Evolutionary conservation across 2,797 vertebrate genomes (phyloP), one percentile per base, ranked within the genome.

Genomic region (Amblyraja radiata): DNA sequence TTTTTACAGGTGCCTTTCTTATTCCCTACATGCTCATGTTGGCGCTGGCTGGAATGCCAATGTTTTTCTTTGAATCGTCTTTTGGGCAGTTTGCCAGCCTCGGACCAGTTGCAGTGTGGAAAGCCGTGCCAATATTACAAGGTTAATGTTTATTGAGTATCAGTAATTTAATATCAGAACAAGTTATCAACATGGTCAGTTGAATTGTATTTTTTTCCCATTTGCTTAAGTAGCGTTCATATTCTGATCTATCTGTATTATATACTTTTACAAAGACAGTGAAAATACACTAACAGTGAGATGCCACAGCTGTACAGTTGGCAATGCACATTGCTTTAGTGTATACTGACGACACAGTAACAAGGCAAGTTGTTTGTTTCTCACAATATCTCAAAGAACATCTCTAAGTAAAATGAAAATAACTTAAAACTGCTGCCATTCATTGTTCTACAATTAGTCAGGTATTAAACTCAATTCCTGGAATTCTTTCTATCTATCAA

Each of bases 1-100:
- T 78, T n/a, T 78, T 78, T 78, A 32, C 94, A 97, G 97, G 97
- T 95, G 97, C 97, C 93, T 97, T 97, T 94, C 94, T 97, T 92
- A 97, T 97, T 93, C 97, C 97, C 0, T 97, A 97, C 90, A 91
- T 94, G 0, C 25, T 96, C 93, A 97, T 97, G 97, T 25, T 97
- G 93, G 97, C 96, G 0, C 93, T 97, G 86, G 96, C 97, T 93
- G 97, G 97, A 1, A 95, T 97, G 58, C 97, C 97, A 6, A 93
- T 97, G 76, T 97, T 97, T 95, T 97, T 97, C 93, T 73, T 97
- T 93, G 97, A 97, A 94, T 97, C 97, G 94, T 97, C 97, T 58
- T 94, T 97, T 25, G 97, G 97, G 76, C 97, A 97, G 92, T 97
- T 97, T 96, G 95, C 96, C 94, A 97, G 97, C 90, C 94, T 95